phyloP scores from a whole-genome alignment of 2,113 vertebrate species.

The Choloepus hoffmanni region DNA sequence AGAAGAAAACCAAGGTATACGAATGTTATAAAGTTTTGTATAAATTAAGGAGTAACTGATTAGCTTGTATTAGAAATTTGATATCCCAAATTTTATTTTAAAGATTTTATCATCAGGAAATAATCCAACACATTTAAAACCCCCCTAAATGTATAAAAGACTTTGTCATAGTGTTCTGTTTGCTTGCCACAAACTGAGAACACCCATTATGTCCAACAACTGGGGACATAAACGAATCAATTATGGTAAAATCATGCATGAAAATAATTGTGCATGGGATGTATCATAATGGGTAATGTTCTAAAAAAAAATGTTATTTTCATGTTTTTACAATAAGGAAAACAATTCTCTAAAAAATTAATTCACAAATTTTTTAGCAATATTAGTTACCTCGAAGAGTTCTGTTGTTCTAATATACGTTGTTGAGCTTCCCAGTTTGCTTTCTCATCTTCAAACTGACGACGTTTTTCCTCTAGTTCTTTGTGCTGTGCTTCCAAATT shows the following conservation, averaged over 20 bases:
- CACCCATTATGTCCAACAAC: neutral
- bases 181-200: neutral
- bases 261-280: neutral
- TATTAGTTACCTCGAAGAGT: slow-evolving; percentile 91
- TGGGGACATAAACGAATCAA: neutral
- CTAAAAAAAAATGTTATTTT: neutral
- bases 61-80: neutral
- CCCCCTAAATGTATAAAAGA: neutral
- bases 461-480: slow-evolving; percentile 97
- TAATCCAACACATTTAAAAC: slow-evolving; percentile 7
- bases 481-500: slow-evolving; percentile 99
- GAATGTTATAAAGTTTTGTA: neutral
- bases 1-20: neutral
- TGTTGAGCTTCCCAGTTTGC: slow-evolving; percentile 96
- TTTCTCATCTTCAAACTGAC: slow-evolving; percentile 96
- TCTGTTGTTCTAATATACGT: slow-evolving; percentile 97
- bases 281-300: neutral
- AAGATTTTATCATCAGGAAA: slow-evolving; percentile 10
- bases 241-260: neutral
- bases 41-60: neutral
- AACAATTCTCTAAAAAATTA: slow-evolving; percentile 24
- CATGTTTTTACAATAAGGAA: slow-evolving; percentile 23
- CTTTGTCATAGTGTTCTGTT: neutral
- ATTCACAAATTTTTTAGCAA: neutral
- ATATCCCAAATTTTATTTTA: neutral